Conservation (phyloP, 2,113 vertebrate genomes). For the Nannobrachium achirus region DNA sequence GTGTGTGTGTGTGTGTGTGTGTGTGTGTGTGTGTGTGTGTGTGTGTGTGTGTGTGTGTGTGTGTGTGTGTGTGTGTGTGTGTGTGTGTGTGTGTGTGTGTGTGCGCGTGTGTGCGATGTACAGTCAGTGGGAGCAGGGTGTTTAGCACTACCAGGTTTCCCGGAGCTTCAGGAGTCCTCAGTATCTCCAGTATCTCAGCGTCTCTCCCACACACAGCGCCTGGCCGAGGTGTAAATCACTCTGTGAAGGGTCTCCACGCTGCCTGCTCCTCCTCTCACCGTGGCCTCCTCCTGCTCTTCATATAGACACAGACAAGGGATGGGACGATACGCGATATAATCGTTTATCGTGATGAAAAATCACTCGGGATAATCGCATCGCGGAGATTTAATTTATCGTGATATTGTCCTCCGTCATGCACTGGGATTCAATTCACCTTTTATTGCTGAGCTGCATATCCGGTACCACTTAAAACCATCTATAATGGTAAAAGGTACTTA, state of each 20-base stretch:
- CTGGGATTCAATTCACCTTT: too few species aligned
- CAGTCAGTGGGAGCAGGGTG: conserved; percentile 43
- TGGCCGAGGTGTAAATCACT: conserved; percentile 20
- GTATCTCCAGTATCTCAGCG: conserved; percentile 10
- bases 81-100: conserved; percentile 15
- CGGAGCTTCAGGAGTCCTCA: conserved; percentile 4
- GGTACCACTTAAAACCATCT: too few species aligned
- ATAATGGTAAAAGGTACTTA: too few species aligned
- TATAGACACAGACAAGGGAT: background rate
- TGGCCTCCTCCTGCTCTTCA: background rate
- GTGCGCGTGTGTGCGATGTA: conserved; percentile 10
- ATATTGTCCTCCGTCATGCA: too few species aligned
- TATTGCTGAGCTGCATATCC: too few species aligned
- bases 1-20: too few species aligned
- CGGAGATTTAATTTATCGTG: too few species aligned
- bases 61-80: conserved; percentile 12
- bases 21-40: conserved; percentile 15
- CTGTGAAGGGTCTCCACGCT: conserved; percentile 17
- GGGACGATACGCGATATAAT: too few species aligned
- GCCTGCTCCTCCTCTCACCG: background rate
- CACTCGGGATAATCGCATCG: too few species aligned
- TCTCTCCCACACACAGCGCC: conserved; percentile 26
- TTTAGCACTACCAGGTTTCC: conserved; percentile 31
- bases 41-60: conserved; percentile 11
- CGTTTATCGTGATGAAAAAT: too few species aligned